Evolutionary conservation across 1,140 invertebrate genomes (phyloP).

Genomic region (Hesperophylax magnus): DNA sequence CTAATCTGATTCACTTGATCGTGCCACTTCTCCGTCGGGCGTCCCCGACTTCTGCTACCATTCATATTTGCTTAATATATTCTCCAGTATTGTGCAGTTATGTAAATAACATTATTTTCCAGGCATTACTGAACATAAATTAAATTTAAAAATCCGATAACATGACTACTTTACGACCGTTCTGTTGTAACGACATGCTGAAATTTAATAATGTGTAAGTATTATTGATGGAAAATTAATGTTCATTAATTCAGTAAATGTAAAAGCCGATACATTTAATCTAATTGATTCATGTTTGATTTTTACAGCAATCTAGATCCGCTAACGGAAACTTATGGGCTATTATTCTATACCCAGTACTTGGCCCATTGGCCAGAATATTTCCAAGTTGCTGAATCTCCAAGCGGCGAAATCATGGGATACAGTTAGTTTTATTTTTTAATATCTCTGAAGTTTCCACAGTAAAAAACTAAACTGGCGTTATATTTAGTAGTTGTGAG

Average conservation of each 20-base stretch:
- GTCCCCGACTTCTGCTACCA: too few relatives aligned
- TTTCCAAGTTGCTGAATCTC: conserved; percentile 96
- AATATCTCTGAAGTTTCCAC: too few relatives aligned
- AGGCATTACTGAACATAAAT: not conserved
- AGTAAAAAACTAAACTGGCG: too few relatives aligned
- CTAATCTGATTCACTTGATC: too few relatives aligned
- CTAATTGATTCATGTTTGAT: not conserved
- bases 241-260: too few relatives aligned
- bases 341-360: conserved; percentile 98
- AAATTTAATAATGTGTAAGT: conserved; percentile 96
- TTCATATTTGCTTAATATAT: too few relatives aligned
- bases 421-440: conserved; percentile 78
- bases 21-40: too few relatives aligned
- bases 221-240: not conserved
- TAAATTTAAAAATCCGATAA: conserved; percentile 34
- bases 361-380: conserved; percentile 99
- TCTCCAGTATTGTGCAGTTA: too few relatives aligned
- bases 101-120: not conserved
- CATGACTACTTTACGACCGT: conserved; percentile 95
- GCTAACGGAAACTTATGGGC: conserved; percentile 97
- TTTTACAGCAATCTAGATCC: conserved; percentile 93
- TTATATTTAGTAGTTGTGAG: too few relatives aligned
- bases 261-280: not conserved
- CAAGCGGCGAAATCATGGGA: conserved; percentile 96
- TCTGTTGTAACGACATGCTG: conserved; percentile 95